Evolutionary conservation across 2,113 vertebrate genomes (phyloP), one percentile per base, ranked within the genome.

Genomic region (Vimba vimba): DNA sequence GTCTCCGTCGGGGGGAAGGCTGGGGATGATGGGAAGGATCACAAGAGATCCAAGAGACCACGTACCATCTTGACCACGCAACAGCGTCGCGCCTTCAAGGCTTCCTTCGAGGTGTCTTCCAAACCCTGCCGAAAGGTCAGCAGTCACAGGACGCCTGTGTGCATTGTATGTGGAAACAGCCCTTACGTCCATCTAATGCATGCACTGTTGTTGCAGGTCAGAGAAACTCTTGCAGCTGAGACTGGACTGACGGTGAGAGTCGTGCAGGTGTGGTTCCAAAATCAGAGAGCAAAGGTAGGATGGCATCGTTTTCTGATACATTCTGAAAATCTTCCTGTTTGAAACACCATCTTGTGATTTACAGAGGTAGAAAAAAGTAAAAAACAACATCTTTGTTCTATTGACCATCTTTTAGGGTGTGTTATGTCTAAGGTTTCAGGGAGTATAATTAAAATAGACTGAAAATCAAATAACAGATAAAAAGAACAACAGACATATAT

Each of bases 261-360:
- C 71, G 97, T 97, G 0, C 96, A 97, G 87, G 97, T 97, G 68
- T 97, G 97, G 96, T 97, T 97, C 92, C 97, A 97, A 91, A 97
- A 97, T 88, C 97, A 97, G 89, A 95, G 97, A 91, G 97, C 97
- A 84, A 97, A 97, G 96, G 97, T 97, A 84, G 91, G 94, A 19
- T 83, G 21, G 59, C 21, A 6, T 30, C 9, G 11, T 11, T 39
- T 43, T 43, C 23, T 39, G 68, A 71, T 39, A 1, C 21, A 36
- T 71, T 71, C 36, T 4, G 68, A 71, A 39, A 21, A 39, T 36
- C 1, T 39, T 71, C 19, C 33, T 23, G 19, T 39, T 71, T 12
- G 68, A 71, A 23, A 71, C 9, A 19, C 30, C n/a, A n/a, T n/a
- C 19, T 69, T 4, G 5, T 69, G 68, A 39, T 69, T 69, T 39